phyloP scores from a whole-genome alignment of 2,797 vertebrate genomes.

The Ambastaia sidthimunki region DNA sequence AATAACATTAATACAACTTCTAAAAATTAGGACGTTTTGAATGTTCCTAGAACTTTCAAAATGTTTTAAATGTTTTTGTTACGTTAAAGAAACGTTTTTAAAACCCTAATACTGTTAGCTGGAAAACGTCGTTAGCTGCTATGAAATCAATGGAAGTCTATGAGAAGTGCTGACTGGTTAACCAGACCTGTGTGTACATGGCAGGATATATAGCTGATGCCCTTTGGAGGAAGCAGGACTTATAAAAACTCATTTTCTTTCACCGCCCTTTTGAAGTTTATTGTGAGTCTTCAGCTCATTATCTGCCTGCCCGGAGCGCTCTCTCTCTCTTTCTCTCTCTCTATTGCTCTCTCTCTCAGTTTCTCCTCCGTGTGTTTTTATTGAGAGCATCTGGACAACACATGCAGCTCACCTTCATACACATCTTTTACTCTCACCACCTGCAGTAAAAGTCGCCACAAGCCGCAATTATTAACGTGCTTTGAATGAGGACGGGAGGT shows the following conservation, averaged over 20 bases:
- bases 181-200: not conserved
- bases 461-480: not conserved
- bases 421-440: conserved; percentile 27
- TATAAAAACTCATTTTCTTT: conserved; percentile 37
- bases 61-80: no score
- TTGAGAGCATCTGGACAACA: conserved; percentile 77
- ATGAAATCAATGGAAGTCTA: not conserved
- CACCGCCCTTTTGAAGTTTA: conserved; percentile 29
- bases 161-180: not conserved
- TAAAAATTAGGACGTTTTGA: no score
- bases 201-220: conserved; percentile 24
- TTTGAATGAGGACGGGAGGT: no score
- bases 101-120: no score
- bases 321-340: conserved; percentile 35
- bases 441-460: not conserved
- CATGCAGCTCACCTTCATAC: conserved; percentile 69
- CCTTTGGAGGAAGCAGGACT: conserved; percentile 32
- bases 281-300: conserved; percentile 20
- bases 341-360: conserved; percentile 18
- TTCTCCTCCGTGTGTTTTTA: conserved; percentile 54
- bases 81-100: no score
- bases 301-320: not conserved
- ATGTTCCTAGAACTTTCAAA: no score
- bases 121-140: not conserved
- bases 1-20: no score